Evolutionary conservation across 1,140 invertebrate genomes (phyloP).

Genomic region (Sweltsa coloradensis): DNA sequence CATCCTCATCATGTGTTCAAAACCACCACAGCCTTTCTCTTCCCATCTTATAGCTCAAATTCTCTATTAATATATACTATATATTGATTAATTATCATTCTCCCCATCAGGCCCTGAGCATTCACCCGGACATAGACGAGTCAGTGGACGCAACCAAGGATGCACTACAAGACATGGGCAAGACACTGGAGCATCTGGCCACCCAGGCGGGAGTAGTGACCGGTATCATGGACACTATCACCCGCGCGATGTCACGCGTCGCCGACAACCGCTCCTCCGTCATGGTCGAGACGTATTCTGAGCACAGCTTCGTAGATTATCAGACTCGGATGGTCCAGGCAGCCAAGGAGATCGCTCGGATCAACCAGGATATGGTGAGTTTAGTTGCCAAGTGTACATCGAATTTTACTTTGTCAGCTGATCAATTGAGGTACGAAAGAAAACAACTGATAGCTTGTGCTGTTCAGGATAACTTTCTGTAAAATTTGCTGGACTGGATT

Average conservation of each 20-base stretch:
- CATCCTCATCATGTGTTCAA: no score
- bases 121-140: slow-evolving; percentile 76
- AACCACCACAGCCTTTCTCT: no score
- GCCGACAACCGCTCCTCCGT: slow-evolving; percentile 41
- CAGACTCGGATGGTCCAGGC: slow-evolving; percentile 92
- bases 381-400: neutral
- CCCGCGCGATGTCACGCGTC: slow-evolving; percentile 68
- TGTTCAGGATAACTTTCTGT: no score
- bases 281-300: slow-evolving; percentile 37
- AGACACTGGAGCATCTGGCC: slow-evolving; percentile 70
- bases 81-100: slow-evolving; percentile 5
- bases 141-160: slow-evolving; percentile 63
- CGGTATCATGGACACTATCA: slow-evolving; percentile 82
- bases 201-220: slow-evolving; percentile 75
- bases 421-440: no score
- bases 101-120: slow-evolving; percentile 45
- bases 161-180: slow-evolving; percentile 68
- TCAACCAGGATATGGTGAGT: slow-evolving; percentile 85
- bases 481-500: no score
- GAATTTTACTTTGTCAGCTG: no score
- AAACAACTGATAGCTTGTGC: no score
- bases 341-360: slow-evolving; percentile 85
- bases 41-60: no score
- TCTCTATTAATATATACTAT: no score
- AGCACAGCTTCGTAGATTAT: slow-evolving; percentile 82